Evolutionary conservation across 2,113 vertebrate genomes (phyloP), one percentile per base, ranked within the genome.

Genomic region (Atrichornis clamosus): DNA sequence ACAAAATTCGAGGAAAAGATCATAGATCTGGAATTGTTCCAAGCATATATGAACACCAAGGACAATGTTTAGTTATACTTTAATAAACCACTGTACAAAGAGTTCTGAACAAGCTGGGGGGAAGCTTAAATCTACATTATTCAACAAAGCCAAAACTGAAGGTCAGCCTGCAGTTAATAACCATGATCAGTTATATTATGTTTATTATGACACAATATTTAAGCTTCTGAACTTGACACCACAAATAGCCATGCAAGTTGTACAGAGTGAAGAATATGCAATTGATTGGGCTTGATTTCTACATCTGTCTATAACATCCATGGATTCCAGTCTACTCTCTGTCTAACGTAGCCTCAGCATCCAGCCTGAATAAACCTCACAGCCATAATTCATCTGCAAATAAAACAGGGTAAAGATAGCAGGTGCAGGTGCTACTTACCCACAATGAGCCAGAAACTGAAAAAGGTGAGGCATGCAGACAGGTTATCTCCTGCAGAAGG

Each of bases 51-150:
- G 93, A 93, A 77, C 86, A 95, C 49, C 93, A 97, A 98, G 98
- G 97, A 98, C 98, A 98, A 97, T 97, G 96, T 98, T 98, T 98
- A 97, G 96, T 97, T 98, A 97, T 97, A 97, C 98, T 98, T 99
- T 98, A 99, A 98, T 98, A 98, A 98, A 98, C 97, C 95, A 93
- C 92, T 96, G 98, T 96, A 98, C 98, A 98, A 96, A 97, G 95
- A 95, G 86, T 98, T 98, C 98, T 95, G 97, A 96, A 98, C 95
- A 97, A 98, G 98, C 97, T 96, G 47, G 68, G 87, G 81, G 96
- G 85, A 97, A 98, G 98, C 97, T 97, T 96, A 98, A 98, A 92
- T 73, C 95, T 97, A 96, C 97, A 97, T 93, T 96, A 92, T 96
- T 87, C 92, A 93, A 63, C 81, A 96, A 98, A 98, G 89, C 96